Evolutionary conservation across 2,797 vertebrate species (phyloP).

Genomic region (Notoglanidium macrostoma): DNA sequence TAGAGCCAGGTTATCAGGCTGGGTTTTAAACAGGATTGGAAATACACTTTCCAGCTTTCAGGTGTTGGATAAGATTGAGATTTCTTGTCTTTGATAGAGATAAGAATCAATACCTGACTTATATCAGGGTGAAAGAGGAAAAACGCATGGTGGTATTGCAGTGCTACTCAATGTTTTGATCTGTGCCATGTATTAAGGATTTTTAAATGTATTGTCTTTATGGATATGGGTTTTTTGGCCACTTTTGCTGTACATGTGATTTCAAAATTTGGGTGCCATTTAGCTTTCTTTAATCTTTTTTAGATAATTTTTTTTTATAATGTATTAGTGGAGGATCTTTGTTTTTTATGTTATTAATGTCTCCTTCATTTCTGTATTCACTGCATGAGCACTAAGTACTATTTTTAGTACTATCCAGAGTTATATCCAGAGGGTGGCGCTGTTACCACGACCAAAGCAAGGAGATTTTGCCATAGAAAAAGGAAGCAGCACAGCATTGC

Average conservation of each 20-base stretch:
- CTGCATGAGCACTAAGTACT: neutral
- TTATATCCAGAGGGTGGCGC: neutral
- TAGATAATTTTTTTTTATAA: neutral
- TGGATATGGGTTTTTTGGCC: neutral
- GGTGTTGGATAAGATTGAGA: constrained; percentile 7
- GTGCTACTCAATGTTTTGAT: neutral
- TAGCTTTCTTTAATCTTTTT: neutral
- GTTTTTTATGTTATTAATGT: neutral
- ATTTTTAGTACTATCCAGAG: neutral
- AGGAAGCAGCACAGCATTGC: neutral
- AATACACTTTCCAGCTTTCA: neutral
- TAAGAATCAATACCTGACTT: neutral
- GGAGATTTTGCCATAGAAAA: neutral
- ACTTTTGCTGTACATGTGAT: neutral
- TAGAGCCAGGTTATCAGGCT: constrained; percentile 26
- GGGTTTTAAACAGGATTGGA: neutral
- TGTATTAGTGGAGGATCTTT: neutral
- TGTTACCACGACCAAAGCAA: neutral
- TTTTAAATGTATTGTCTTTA: neutral
- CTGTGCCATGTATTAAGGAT: neutral
- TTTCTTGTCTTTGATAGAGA: constrained; percentile 19
- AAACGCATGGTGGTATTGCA: neutral
- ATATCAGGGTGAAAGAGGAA: neutral
- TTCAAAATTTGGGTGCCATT: neutral
- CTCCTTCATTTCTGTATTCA: neutral